phyloP scores from a whole-genome alignment of 2,113 vertebrate genomes.

The Lophochroa leadbeateri region DNA sequence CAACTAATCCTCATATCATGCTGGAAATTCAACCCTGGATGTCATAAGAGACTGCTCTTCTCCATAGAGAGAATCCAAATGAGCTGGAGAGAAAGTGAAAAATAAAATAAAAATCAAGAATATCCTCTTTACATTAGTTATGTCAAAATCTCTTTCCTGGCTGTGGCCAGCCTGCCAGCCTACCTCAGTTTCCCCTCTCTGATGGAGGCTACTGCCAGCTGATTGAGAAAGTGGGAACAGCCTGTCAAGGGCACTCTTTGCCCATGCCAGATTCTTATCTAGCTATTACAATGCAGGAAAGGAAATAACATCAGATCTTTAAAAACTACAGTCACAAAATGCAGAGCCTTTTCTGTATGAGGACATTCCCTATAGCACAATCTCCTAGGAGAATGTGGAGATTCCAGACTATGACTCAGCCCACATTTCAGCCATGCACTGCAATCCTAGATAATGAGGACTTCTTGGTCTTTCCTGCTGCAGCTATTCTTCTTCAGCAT shows the following conservation, averaged over 20 bases:
- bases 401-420: neutral
- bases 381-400: neutral
- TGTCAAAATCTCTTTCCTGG: neutral
- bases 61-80: neutral
- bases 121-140: neutral
- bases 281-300: neutral
- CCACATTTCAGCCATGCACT: neutral
- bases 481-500: neutral
- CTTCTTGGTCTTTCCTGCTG: neutral
- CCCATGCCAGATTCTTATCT: neutral
- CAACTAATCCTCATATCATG: neutral
- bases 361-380: neutral
- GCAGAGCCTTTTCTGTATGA: neutral
- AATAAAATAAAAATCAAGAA: neutral
- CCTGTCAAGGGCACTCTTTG: neutral
- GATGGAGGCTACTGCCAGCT: fast-evolving
- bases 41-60: neutral
- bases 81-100: neutral
- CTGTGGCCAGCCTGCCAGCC: neutral
- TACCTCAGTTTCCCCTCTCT: neutral
- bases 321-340: neutral
- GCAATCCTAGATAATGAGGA: neutral
- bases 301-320: neutral
- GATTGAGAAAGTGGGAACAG: neutral
- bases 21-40: constrained; percentile 26